Evolutionary conservation across 2,113 vertebrate species (phyloP), one percentile per base, ranked within the genome.

Genomic region (Brachirus orientalis): DNA sequence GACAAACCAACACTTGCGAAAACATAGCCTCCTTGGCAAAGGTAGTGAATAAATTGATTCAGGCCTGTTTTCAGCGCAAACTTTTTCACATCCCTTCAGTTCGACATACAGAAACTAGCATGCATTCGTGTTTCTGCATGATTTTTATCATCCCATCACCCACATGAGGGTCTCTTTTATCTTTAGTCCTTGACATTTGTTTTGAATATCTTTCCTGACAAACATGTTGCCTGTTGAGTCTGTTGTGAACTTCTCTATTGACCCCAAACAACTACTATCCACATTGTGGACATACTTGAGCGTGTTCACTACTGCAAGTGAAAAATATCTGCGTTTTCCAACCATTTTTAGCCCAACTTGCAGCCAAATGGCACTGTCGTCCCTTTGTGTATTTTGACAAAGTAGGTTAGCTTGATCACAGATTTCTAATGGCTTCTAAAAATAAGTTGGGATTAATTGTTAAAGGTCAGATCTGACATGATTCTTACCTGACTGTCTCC

Each of bases 401-500:
- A 90, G 76, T 88, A 86, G 89, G 89, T 80, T 89, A 91, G 62
- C 82, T 72, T 47, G 64, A 80, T 80, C 55, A 36, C 69, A 59
- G 58, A 69, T 75, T 44, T 75, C 75, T 81, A 71, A 50, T 70
- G 8, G 75, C 59, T 70, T 89, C 89, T 91, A 92, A 92, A 92
- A 91, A 92, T 92, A 92, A 80, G 62, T 57, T 51, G 75, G 83
- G 86, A 90, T 91, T 91, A 91, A 91, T 92, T 91, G 83, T 75
- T 73, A 87, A 92, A 92, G 89, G 89, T 91, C 90, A 90, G 72
- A 86, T 88, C 83, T 87, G 87, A 89, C 83, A 87, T 75, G 83
- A 86, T 88, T 91, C 80, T 73, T 89, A 92, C 90, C 89, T 87
- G 79, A 76, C 82, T 75, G 66, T 83, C 83, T 84, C 77, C 28